Evolutionary conservation across 2,113 vertebrate genomes (phyloP), one percentile per base, ranked within the genome.

Genomic region (Microtus richardsoni): DNA sequence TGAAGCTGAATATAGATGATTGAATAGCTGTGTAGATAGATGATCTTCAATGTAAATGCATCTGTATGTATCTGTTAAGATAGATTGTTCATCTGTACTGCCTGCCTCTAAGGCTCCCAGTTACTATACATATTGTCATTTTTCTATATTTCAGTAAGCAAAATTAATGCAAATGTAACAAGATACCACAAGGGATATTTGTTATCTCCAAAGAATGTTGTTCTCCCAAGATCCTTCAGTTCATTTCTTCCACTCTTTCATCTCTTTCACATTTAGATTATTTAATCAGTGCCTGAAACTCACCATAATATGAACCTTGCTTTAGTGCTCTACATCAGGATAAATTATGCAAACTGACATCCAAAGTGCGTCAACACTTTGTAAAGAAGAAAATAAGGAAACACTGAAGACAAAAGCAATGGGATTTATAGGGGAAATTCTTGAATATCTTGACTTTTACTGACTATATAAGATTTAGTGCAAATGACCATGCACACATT

Each of bases 341-440:
- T 79, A 94, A 89, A 80, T 88, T 97, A 66, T 49, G 91, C 91
- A 75, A 96, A 88, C 30, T 92, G 85, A 75, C 28, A 90, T 75
- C 58, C 47, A 92, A 91, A 90, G 19, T 52, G 24, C 84, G 30
- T 94, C 77, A 94, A 92, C 71, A 85, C 33, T 73, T 93, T 95
- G 64, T 93, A 49, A 84, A 75, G 68, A 93, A 94, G 28, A 90
- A 88, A 17, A 90, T 58, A 39, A 93, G 49, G 64, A 88, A 77
- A 91, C 39, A 77, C 5, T 52, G 71, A 60, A 87, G 17, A 94
- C 75, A 92, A 68, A 54, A 66, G 7, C 73, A 58, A 93, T 39
- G 39, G 36, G 60, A 88, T 85, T 93, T 84, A 89, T 33, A 94
- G 74, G 77, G 84, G 36, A 91, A 54, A 89, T 79, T 89, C 28